Base-by-base conservation (phyloP, 2,113 vertebrate species). In the Rattus norvegicus region DNA sequence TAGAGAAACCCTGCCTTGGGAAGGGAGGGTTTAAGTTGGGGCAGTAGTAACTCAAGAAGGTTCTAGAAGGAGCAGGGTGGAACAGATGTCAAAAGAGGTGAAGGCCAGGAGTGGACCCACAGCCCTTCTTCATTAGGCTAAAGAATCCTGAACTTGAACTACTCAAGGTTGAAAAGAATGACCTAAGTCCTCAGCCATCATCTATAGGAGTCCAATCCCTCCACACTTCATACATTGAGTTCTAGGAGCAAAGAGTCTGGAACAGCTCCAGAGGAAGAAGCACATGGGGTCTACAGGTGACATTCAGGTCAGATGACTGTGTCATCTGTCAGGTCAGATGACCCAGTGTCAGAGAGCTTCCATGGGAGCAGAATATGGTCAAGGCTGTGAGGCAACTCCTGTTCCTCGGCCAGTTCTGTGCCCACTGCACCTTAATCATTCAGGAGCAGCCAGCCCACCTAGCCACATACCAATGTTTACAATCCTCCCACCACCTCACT, bases 401-500 rank as follows among this genome's bases (percentile, higher is more conserved):
- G 0, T 63, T 73, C 39, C 5, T 19, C 80, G 9, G 11, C 56
- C 36, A n/a, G 24, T 6, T 43, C 24, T 24, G 47, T 22, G 30
- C 19, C 47, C 33, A 33, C 26, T 9, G 26, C 9, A 47, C 22
- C 43, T 69, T 76, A 36, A 80, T 56, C 63, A 49, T 52, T 72
- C 73, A 70, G 14, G 47, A 54, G 33, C 49, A 43, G 16, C 2
- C 19, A 63, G 33, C 24, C 83, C 30, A 39, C 36, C 70, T 65
- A 76, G 43, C 88, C 43, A 14, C 8, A 56, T 12, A 10, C 13
- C n/a, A 52, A 67, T 69, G 22, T 22, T 56, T 28, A 63, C 7
- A 54, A 67, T 7, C 56, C 70, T 52, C 67, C 43, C 65, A 43
- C 49, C 30, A 1, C 7, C 75, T 26, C 0, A 0, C 20, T 43